Base-by-base conservation (phyloP, 2,888 invertebrate genomes). In the Leptinotarsa juncta region DNA sequence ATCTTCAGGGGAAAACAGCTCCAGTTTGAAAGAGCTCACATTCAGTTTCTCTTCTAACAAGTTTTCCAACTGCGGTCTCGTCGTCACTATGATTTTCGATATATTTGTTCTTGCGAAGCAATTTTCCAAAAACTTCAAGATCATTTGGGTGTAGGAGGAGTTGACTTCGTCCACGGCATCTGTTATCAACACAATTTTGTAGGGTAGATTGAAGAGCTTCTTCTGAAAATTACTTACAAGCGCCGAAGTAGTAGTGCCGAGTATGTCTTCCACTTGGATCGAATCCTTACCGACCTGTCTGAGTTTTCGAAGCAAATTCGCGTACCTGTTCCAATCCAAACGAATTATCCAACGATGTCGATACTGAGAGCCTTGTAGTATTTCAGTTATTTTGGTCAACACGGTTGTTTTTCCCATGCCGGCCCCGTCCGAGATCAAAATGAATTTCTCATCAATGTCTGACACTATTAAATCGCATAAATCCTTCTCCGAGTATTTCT, bases 101-200 rank as follows among this genome's bases (percentile, higher is more conserved):
- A 74, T 65, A 16, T 71, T 71, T n/a, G 3, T 20, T 15, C 67
- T 53, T 10, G 15, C 12, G 32, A 20, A 51, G 5, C 50, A 7
- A 7, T 68, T 62, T 2, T 15, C 15, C 16, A 74, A 20, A 12
- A 74, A 53, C 23, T 55, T 53, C 49, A 67, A 32, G 3, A 68
- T 55, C 42, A 74, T 26, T 1, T 10, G 26, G 12, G 55, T 65
- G 42, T 65, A 70, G 3, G 53, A 49, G 15, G 71, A 26, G 42
- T 53, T 65, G 7, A 74, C 50, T 60, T 74, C 74, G 48, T 74
- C 74, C 4, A 74, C 68, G 4, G 62, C 74, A 23, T 74, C 74
- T 23, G 70, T 23, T 49, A 74, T 65, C 15, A 74, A n/a, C 1
- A 74, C 32, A 4, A 74, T 57, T n/a, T 51, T 66, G 26, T 65